phyloP scores from a whole-genome alignment of 1,140 invertebrate genomes.

The Ylistrum balloti region DNA sequence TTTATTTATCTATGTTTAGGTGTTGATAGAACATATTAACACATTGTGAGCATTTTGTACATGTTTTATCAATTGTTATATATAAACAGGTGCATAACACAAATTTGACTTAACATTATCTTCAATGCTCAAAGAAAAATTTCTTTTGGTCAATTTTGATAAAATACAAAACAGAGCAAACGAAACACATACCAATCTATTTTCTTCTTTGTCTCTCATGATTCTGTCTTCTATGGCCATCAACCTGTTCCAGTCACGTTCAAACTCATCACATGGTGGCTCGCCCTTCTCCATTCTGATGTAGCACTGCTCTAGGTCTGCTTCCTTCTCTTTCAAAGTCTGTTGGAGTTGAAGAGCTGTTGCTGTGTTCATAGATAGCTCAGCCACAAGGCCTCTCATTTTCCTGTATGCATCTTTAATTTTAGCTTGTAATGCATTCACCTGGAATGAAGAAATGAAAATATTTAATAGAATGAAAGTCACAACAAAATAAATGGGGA shows the following conservation, averaged over 20 bases:
- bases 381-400: slow-evolving; percentile 82
- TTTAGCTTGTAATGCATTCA: slow-evolving; percentile 80
- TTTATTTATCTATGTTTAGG: no score
- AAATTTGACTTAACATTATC: no score
- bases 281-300: slow-evolving; percentile 82
- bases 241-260: slow-evolving; percentile 76
- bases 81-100: no score
- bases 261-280: slow-evolving; percentile 78
- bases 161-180: not conserved
- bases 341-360: slow-evolving; percentile 80
- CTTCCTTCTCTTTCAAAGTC: slow-evolving; percentile 78
- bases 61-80: no score
- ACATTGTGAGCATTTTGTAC: no score
- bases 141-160: no score
- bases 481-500: no score
- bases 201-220: slow-evolving; percentile 70
- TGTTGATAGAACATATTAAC: no score
- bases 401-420: slow-evolving; percentile 81
- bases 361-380: slow-evolving; percentile 82
- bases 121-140: no score
- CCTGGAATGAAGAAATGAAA: slow-evolving; percentile 65
- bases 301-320: slow-evolving; percentile 80
- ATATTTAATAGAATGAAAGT: no score
- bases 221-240: slow-evolving; percentile 72
- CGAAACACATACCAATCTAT: slow-evolving; percentile 72